Evolutionary conservation across 2,113 vertebrate species (phyloP), one percentile per base, ranked within the genome.

Genomic region (Solenodon paradoxus): DNA sequence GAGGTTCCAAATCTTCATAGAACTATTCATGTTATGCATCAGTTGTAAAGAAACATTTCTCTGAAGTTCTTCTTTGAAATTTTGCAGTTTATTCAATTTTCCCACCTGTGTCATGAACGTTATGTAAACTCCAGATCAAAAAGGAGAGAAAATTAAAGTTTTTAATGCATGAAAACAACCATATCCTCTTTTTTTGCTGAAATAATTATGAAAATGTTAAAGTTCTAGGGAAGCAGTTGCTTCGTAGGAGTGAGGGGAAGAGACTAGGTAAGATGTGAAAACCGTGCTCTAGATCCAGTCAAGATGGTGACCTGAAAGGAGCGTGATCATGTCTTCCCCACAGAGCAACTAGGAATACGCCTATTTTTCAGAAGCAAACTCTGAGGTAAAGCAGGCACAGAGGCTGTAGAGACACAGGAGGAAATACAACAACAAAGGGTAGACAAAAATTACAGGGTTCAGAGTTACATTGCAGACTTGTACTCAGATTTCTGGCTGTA

Each of bases 31-130:
- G 49, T 78, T 96, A 24, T 45, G 9, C 45, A 55, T 86, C 12
- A 95, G 17, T 72, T 95, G 94, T 28, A 95, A 20, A 28, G 97
- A 97, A 47, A 97, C 0, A 47, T 97, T 97, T 45, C 13, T 64
- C 47, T 96, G 63, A 92, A 97, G 95, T 71, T 95, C 96, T 87
- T 97, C 94, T 68, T 83, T 85, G 28, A 78, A 6, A 32, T 63
- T 74, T 86, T 96, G 55, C 16, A 97, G 53, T 72, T 69, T 20
- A 68, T 68, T 81, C 10, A 88, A 7, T 63, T 93, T 94, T 88
- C 2, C 74, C 72, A 40, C 72, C 77, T 90, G 89, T 90, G 0
- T 78, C 42, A 94, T 71, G 35, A 19, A 93, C 84, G 85, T 94
- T 66, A 30, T 40, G 26, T 87, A 40, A 93, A 95, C 92, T 95